These are phyloP conservation scores for Sigmodon hispidus DNA, from an alignment of 2,113 vertebrate genomes.

Conservation along the genomic window DNA sequence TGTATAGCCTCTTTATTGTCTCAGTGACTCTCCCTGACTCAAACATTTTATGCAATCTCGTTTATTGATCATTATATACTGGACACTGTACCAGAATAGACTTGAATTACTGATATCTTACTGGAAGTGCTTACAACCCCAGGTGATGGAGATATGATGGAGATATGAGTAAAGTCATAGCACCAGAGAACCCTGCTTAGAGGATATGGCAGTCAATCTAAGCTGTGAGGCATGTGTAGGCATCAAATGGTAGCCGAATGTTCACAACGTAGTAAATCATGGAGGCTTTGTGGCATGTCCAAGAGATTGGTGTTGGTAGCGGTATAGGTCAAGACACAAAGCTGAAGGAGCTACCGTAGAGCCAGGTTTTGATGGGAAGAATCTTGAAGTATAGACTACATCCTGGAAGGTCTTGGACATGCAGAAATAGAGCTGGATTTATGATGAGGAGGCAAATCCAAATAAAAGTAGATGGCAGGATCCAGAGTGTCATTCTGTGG, in stretches of 20 bases:
- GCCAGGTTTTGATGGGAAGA: not conserved
- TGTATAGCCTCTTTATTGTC: not conserved
- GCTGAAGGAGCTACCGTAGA: not conserved
- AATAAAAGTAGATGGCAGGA: not conserved
- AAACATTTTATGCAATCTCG: not conserved
- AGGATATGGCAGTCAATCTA: not conserved
- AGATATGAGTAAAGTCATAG: not conserved
- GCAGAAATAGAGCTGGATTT: not conserved
- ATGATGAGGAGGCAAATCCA: not conserved
- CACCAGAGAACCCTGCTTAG: not conserved
- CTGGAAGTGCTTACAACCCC: not conserved
- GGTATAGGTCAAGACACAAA: not conserved
- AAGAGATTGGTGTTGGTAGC: not conserved
- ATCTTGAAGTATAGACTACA: not conserved
- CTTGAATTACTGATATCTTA: not conserved
- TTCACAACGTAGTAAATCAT: not conserved
- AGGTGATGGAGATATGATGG: not conserved
- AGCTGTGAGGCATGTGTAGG: not conserved
- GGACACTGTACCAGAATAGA: not conserved
- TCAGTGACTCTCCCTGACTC: not conserved
- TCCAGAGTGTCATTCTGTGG: not conserved
- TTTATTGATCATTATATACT: not conserved
- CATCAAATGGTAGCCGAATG: not conserved
- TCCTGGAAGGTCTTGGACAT: not conserved
- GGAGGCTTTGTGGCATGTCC: not conserved